Base-by-base conservation (phyloP, 1,140 invertebrate species). In the Sminthurides bifidus region DNA sequence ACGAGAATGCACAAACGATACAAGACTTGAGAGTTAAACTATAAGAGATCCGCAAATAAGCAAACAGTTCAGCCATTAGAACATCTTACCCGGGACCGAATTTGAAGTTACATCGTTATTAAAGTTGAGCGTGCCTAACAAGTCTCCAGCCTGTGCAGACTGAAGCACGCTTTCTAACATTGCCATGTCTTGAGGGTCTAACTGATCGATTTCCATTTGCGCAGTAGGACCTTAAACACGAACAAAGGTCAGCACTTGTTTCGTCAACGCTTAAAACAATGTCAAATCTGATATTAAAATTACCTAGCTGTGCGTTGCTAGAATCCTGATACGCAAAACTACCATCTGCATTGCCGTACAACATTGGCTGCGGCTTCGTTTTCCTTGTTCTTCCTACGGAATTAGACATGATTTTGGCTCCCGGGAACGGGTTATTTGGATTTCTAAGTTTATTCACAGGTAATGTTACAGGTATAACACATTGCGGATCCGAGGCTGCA, bases 121-220 rank as follows among this genome's bases (percentile, higher is more conserved):
- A 38, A 52, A 29, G 6, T 4, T 17, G 43, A 29, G 15, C 30
- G 21, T 37, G 44, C 52, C 52, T 33, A 24, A 17, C 15, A 62
- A 52, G 27, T 56, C 52, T 29, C 38, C 19, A 27, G 56, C 56
- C 26, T 58, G 49, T 15, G 55, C 56, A 17, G 43, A 54, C 43
- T 58, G 52, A 3, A 62, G 23, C 19, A 62, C 56, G 43, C 59
- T 62, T 38, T 62, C 60, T 27, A 62, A 37, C 19, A 38, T 49
- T 12, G 56, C 60, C 15, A 62, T 51, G 43, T 48, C 54, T 33
- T 58, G 56, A 2, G 46, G 46, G 37, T 54, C 56, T 15, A 62
- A 43, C 17, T 55, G 43, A 43, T 35, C 27, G 31, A 52, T 44
- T 44, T 37, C 43, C 2, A 38, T 14, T 17, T 50, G 33, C 10